Evolutionary conservation across 2,113 vertebrate species (phyloP), one percentile per base, ranked within the genome.

Genomic region (Sinocyclocheilus anophthalmus): DNA sequence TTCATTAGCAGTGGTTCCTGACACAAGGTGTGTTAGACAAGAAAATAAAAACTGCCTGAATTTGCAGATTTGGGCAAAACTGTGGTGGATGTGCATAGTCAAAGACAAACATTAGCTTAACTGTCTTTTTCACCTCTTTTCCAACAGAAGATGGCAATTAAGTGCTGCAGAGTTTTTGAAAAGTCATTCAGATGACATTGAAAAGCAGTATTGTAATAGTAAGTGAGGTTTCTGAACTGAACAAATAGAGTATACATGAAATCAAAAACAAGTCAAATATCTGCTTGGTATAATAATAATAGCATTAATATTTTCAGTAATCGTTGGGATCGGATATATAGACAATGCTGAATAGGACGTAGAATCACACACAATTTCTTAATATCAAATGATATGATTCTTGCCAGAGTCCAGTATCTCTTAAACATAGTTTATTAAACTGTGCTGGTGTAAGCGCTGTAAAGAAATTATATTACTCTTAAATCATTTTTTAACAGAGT

Each of bases 21-120:
- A 84, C 67, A 63, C 22, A 42, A 83, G 67, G n/a, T 87, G 63
- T 87, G 78, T 87, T 81, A 83, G 78, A 83, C 76, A 78, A 79
- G 42, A 65, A 79, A 75, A 80, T 80, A 12, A 75, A 42, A 72
- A 42, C 26, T 26, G 80, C 39, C 83, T 39, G 45, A 61, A 77
- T 59, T 63, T 67, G 77, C 67, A 65, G 39, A 70, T 83, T 18
- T 7, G 57, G 22, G 39, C 65, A 42, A 61, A 84, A 59, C 84
- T 45, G 42, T 83, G 24, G 83, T 45, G 57, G 30, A 63, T 69
- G 53, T 42, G 65, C 65, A 80, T 55, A 76, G 84, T 76, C 81
- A 82, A 55, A 81, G 22, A 83, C 81, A 78, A 16, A 83, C 59
- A 70, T 72, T 72, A 10, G 69, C 33, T 37, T 8, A 70, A 10